Evolutionary conservation across 2,888 invertebrate species (phyloP), one percentile per base, ranked within the genome.

Genomic region (Baccha elongata): DNA sequence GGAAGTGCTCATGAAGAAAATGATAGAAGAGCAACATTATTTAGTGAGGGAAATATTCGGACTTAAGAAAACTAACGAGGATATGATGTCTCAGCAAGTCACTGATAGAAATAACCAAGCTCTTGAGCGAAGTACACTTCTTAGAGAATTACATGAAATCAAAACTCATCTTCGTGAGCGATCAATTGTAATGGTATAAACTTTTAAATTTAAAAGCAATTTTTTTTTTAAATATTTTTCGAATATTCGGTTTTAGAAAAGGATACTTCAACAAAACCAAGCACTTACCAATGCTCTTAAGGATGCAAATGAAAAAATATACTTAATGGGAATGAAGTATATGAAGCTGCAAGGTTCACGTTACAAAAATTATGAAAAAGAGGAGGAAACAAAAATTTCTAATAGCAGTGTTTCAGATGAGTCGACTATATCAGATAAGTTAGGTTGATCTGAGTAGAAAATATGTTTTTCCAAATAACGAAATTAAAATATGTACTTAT

Each of bases 21-120:
- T 90, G 60, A 87, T 89, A 32, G 85, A 86, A 2, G 89, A 89
- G 32, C 89, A 90, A 69, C 88, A 88, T 71, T 85, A 87, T 26
- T 84, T 90, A 23, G 62, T 89, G 1, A 80, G 84, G 37, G 88
- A 90, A 68, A 85, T 90, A 85, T 86, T 87, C 44, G 85, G 86
- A 21, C 52, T 88, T 17, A 88, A 88, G 17, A 81, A 85, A 10
- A 79, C 84, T 11, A 88, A 89, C 50, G 71, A 85, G 5, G 86
- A 88, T 13, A 73, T 90, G 4, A 86, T 87, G 37, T 79, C 78
- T 1, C 87, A 88, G 62, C 87, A 87, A 23, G 85, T 86, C 13
- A 84, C 87, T 11, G 90, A 90, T 48, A 86, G 89, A 0, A 88
- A 89, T 32, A 88, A 87, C 68, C 89, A 90, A 40, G 73, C 86